Evolutionary conservation across 2,797 vertebrate species (phyloP), one percentile per base, ranked within the genome.

Genomic region (Enteromius treurensis): DNA sequence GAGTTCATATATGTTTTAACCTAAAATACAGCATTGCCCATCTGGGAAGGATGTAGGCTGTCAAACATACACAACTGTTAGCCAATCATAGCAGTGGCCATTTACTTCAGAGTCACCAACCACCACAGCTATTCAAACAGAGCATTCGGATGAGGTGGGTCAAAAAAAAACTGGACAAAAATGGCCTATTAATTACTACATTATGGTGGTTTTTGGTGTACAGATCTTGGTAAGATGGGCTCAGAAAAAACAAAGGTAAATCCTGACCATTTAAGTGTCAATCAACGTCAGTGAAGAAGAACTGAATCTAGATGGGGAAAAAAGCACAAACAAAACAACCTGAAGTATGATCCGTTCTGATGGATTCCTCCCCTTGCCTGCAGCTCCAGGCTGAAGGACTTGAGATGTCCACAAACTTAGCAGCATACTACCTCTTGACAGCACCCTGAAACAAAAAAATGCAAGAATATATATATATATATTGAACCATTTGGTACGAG

Each of bases 321-420:
- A 79, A 42, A 49, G 1, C 3, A 9, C 5, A 49, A 26, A 37
- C 8, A 21, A 42, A 32, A 47, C 40, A n/a, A 99, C 98, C 97
- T 99, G 98, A 70, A 99, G 89, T 9, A 97, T 92, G 84, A 98
- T 93, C 89, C 95, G 96, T 91, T 98, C 97, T 82, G 92, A 90
- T 15, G 91, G 88, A 32, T 90, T 89, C 90, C 92, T 95, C 90
- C 92, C 97, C 87, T 93, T 96, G 80, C 89, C 90, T 71, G 89
- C 86, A 10, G 86, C 83, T 73, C 93, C 92, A 29, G 87, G 47
- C 15, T 92, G 88, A 79, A 90, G 91, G 1, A 86, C 90, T 84
- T 94, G 93, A 75, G 94, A 94, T 1, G 94, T 96, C 96, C 97
- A 99, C 87, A 99, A 90, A 84, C 96, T 95, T 19, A 99, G 89